Percentiles rank a stretch among this genome's conserved stretches.
These are phyloP conservation scores for Gymnocephalus cernua DNA, from an alignment of 2,113 vertebrate species.

Conservation along the genomic window DNA sequence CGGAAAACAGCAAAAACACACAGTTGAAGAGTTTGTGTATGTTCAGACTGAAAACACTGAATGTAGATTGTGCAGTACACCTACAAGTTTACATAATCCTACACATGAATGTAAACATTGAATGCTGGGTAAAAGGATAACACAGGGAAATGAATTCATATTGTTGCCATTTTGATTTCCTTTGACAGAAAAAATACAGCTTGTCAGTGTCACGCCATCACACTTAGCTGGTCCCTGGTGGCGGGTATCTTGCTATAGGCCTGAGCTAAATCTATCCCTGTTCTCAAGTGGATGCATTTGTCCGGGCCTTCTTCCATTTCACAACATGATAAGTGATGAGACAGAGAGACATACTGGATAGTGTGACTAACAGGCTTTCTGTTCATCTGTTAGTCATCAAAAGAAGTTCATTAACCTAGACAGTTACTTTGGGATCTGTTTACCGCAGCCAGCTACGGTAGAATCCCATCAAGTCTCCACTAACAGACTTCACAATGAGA, in stretches of 20 bases:
- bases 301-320: constrained; percentile 5
- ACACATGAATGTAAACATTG: background rate
- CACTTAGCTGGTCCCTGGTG: background rate
- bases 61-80: background rate
- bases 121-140: background rate
- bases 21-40: background rate
- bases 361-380: constrained; percentile 42
- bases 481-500: constrained; percentile 68
- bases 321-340: constrained; percentile 21
- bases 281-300: background rate
- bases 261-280: background rate
- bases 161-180: constrained; percentile 51
- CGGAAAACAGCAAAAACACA: background rate
- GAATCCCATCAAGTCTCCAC: constrained; percentile 37
- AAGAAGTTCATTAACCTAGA: constrained; percentile 45
- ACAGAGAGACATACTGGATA: constrained; percentile 14
- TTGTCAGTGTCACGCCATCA: background rate
- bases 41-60: background rate
- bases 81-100: constrained; percentile 34
- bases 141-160: constrained; percentile 30
- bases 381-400: constrained; percentile 51
- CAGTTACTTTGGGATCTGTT: constrained; percentile 57
- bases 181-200: constrained; percentile 25
- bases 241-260: background rate
- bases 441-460: constrained; percentile 35